Percentiles rank a stretch among this genome's conserved stretches.
Evolutionary conservation across 2,797 vertebrate species (phyloP).

Genomic region (Sphaeramia orbicularis): DNA sequence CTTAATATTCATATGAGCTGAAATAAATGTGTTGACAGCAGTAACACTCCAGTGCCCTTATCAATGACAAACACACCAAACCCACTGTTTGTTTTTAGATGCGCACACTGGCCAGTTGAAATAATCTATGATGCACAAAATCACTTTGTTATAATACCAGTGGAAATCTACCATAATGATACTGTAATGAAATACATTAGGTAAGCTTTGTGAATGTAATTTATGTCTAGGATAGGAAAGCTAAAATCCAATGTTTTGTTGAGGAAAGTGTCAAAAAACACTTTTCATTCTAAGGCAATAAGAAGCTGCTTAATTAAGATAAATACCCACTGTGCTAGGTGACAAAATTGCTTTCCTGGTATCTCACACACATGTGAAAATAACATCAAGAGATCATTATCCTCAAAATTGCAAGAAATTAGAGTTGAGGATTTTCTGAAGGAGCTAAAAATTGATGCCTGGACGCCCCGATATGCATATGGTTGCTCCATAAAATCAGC

Average conservation of each 20-base stretch:
- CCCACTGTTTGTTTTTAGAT: slow-evolving; percentile 26
- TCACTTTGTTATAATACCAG: slow-evolving; percentile 3
- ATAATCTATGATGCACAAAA: slow-evolving; percentile 26
- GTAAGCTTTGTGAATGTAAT: neutral
- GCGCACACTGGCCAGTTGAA: slow-evolving; percentile 1
- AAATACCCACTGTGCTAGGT: slow-evolving; percentile 46
- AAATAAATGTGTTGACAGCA: slow-evolving; percentile 33
- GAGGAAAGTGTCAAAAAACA: slow-evolving; percentile 33
- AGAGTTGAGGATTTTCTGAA: slow-evolving; percentile 42
- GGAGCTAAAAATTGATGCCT: slow-evolving; percentile 32
- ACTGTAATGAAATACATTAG: slow-evolving; percentile 11
- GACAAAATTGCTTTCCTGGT: slow-evolving; percentile 44
- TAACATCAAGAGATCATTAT: slow-evolving; percentile 26
- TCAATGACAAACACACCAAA: slow-evolving; percentile 33
- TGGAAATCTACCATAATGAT: slow-evolving; percentile 10
- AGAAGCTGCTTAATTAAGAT: slow-evolving; percentile 61
- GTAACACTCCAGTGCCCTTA: slow-evolving; percentile 16
- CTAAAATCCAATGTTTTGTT: slow-evolving; percentile 12
- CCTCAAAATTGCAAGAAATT: slow-evolving; percentile 35
- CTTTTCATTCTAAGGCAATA: slow-evolving; percentile 33
- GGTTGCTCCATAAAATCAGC: neutral
- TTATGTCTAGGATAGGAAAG: neutral
- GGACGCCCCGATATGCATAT: slow-evolving; percentile 15
- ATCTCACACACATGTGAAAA: slow-evolving; percentile 24
- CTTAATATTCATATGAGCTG: slow-evolving; percentile 39